Evolutionary conservation across 2,888 invertebrate genomes (phyloP), one percentile per base, ranked within the genome.

Genomic region (Eudemis profundana): DNA sequence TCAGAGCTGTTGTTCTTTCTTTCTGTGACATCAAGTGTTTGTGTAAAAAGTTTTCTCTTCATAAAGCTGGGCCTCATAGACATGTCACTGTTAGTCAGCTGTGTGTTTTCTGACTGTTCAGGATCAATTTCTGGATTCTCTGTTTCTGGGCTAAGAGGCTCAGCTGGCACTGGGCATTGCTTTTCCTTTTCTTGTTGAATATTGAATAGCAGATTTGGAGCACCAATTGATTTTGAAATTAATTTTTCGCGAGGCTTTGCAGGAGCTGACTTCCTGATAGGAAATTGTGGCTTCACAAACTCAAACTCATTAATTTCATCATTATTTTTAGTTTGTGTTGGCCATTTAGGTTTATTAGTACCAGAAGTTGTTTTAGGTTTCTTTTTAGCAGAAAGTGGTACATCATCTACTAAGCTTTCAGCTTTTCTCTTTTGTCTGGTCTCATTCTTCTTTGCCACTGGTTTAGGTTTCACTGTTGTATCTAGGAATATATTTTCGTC

Each of bases 41-140:
- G 91, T 0, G 89, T 85, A 54, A 86, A 91, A 0, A 92, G 75
- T 71, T 90, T 91, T 69, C 91, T 80, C 74, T 90, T 92, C 12
- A 89, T 86, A 68, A 90, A 92, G 70, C 90, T 91, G 17, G 89
- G 87, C 67, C 85, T 83, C 79, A 81, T 83, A 51, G 89, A 87
- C 1, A 85, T 57, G 50, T 87, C 81, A 72, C 76, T 84, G 17
- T 70, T 73, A 12, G 70, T 72, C 23, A 56, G 66, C 59, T 65
- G 27, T 66, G 67, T 44, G 40, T 33, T 47, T 50, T 72, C 17
- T 59, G 62, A 15, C 57, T 59, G 36, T 46, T 51, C 70, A 63
- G 49, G 47, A 59, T 68, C 60, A 36, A 69, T 46, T 33, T 66
- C 71, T 42, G 67, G 62, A 36, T 69, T 46, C 33, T 66, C 71